Evolutionary conservation across 1,140 invertebrate species (phyloP).

Genomic region (Drosophila novamexicana): DNA sequence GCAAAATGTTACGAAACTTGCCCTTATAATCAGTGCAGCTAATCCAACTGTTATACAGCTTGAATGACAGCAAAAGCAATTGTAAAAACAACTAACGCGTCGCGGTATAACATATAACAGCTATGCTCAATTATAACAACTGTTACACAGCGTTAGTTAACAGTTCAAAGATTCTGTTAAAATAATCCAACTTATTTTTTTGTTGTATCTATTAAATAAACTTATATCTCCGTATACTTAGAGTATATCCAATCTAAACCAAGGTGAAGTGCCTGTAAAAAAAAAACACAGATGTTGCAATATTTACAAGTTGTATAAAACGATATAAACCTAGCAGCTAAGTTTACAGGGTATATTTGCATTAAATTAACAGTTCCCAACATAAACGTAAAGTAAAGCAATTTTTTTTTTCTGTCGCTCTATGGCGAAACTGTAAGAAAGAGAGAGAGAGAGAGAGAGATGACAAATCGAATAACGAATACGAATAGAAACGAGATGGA

Average conservation of each 20-base stretch:
- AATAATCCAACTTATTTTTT: conserved; percentile 13
- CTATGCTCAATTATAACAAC: conserved; percentile 54
- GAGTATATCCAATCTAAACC: conserved; percentile 20
- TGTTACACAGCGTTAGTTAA: conserved; percentile 44
- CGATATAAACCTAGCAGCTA: conserved; percentile 41
- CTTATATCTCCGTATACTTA: conserved; percentile 7
- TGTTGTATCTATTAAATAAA: conserved; percentile 20
- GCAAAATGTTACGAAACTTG: conserved; percentile 14
- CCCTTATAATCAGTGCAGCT: conserved; percentile 5
- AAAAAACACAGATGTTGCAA: conserved; percentile 54
- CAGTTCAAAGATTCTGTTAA: not conserved
- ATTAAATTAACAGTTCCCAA: conserved; percentile 18
- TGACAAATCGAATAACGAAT: conserved; percentile 11
- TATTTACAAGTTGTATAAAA: conserved; percentile 64
- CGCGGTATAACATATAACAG: conserved; percentile 40
- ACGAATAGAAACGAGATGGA: conserved; percentile 10
- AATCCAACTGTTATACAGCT: conserved; percentile 26
- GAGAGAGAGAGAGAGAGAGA: conserved; percentile 28
- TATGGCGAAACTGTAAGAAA: not conserved
- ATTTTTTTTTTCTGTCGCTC: not conserved
- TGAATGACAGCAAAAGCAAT: not conserved
- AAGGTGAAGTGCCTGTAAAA: conserved; percentile 74
- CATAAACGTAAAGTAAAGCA: conserved; percentile 10
- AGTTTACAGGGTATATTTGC: conserved; percentile 58
- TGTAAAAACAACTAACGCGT: not conserved